A percentile compares a stretch with the other conserved stretches of the same genome.
Evolutionary conservation across 2,797 vertebrate genomes (phyloP).

Genomic region (Gila robusta): DNA sequence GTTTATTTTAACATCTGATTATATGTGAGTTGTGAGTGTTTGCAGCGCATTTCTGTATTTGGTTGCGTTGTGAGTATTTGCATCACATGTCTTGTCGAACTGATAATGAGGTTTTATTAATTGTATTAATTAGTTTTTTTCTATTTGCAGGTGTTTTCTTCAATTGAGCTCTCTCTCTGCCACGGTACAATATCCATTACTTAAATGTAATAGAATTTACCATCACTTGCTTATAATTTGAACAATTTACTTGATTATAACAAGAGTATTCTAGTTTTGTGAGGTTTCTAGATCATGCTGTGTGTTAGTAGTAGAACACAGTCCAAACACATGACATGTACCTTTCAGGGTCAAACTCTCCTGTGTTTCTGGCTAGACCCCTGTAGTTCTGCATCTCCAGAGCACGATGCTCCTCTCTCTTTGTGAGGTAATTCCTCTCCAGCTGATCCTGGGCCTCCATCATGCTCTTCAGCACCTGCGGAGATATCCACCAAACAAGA

Average conservation of each 20-base stretch:
- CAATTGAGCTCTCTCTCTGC: not conserved
- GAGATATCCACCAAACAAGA: not conserved
- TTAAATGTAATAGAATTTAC: not conserved
- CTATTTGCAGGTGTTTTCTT: not conserved
- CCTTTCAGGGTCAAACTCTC: conserved; percentile 85
- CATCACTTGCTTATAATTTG: not conserved
- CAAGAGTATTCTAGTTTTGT: not conserved
- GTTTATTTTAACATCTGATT: not conserved
- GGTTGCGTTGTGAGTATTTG: not conserved
- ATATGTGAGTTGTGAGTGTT: not conserved
- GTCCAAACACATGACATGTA: conserved; percentile 35
- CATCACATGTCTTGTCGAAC: not conserved
- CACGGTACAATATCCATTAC: not conserved
- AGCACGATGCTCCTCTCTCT: conserved; percentile 82
- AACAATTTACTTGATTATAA: not conserved
- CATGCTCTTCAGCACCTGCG: conserved; percentile 85
- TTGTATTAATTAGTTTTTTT: not conserved
- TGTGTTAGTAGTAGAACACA: not conserved
- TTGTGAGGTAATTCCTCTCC: conserved; percentile 86
- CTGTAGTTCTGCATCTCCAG: conserved; percentile 85
- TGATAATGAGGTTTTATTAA: not conserved
- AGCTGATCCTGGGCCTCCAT: conserved; percentile 84
- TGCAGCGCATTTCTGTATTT: no score
- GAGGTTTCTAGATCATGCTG: not conserved
- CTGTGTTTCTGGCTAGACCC: conserved; percentile 74